These are phyloP conservation scores for Ecliptopera silaceata DNA, from an alignment of 2,888 invertebrate genomes.

Conservation along the genomic window DNA sequence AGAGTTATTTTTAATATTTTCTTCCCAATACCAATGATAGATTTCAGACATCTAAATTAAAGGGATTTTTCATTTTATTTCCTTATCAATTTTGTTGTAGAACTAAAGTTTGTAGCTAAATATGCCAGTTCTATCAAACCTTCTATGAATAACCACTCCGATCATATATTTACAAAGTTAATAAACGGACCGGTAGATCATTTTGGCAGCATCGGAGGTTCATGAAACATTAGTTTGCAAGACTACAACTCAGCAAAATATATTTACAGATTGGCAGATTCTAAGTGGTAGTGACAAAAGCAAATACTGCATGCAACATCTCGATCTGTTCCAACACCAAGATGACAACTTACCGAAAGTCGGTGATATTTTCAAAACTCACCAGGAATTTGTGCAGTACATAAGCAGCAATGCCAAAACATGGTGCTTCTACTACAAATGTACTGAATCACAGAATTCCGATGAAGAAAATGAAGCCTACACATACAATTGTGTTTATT, in stretches of 20 bases:
- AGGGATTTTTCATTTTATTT: too few relatives aligned
- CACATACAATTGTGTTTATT: constrained; percentile 53
- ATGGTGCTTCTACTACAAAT: constrained; percentile 55
- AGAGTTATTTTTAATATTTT: too few relatives aligned
- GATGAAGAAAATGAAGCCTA: constrained; percentile 44
- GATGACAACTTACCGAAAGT: constrained; percentile 51
- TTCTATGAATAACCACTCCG: too few relatives aligned
- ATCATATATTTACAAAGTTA: too few relatives aligned
- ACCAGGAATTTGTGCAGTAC: constrained; percentile 52
- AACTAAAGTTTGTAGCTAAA: too few relatives aligned
- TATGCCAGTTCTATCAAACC: too few relatives aligned
- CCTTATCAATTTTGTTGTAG: too few relatives aligned
- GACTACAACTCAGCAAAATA: neutral
- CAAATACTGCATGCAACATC: constrained; percentile 46
- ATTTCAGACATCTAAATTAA: too few relatives aligned
- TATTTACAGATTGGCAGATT: constrained; percentile 27
- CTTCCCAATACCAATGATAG: too few relatives aligned
- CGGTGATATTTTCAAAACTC: constrained; percentile 51
- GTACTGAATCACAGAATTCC: constrained; percentile 49
- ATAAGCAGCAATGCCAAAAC: constrained; percentile 51
- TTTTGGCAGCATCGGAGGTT: too few relatives aligned
- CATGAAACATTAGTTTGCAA: too few relatives aligned
- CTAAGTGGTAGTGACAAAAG: constrained; percentile 20
- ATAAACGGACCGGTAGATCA: too few relatives aligned
- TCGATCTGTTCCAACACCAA: constrained; percentile 39